These are phyloP conservation scores for Sinonovacula constricta DNA, from an alignment of 1,140 invertebrate genomes.

Conservation along the genomic window DNA sequence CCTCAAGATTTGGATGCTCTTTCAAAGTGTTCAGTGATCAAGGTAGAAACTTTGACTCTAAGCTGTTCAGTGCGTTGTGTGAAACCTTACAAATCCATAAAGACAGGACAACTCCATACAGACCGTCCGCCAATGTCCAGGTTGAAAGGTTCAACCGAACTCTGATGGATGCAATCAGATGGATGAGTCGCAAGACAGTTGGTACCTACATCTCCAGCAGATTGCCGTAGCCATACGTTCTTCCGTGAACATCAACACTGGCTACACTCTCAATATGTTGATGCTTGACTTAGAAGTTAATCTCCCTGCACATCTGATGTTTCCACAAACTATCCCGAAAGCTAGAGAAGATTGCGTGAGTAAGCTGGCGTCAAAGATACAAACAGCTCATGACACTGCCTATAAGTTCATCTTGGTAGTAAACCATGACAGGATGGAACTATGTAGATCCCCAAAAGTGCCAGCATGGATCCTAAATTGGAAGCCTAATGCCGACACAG, in stretches of 20 bases:
- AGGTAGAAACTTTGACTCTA: not conserved
- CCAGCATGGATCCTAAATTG: not conserved
- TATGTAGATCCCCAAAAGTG: not conserved
- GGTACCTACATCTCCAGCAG: not conserved
- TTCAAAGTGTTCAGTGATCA: not conserved
- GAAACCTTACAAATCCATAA: not conserved
- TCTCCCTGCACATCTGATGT: not conserved
- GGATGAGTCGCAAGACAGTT: not conserved
- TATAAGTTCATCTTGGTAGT: not conserved
- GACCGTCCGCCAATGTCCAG: not conserved
- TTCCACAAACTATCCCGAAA: not conserved
- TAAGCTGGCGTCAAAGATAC: not conserved
- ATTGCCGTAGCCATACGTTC: slow-evolving; percentile 6
- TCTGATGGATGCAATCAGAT: not conserved
- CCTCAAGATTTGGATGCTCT: not conserved
- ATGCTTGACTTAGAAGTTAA: not conserved
- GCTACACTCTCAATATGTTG: not conserved
- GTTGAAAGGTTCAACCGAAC: slow-evolving; percentile 11
- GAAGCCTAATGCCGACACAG: not conserved
- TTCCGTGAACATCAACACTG: not conserved
- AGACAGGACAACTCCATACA: not conserved
- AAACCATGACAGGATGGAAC: slow-evolving; percentile 12
- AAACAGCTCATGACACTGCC: not conserved
- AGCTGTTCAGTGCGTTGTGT: not conserved
- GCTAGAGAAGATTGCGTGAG: not conserved